Evolutionary conservation across 2,797 vertebrate species (phyloP), one percentile per base, ranked within the genome.

Genomic region (Chelmon rostratus): DNA sequence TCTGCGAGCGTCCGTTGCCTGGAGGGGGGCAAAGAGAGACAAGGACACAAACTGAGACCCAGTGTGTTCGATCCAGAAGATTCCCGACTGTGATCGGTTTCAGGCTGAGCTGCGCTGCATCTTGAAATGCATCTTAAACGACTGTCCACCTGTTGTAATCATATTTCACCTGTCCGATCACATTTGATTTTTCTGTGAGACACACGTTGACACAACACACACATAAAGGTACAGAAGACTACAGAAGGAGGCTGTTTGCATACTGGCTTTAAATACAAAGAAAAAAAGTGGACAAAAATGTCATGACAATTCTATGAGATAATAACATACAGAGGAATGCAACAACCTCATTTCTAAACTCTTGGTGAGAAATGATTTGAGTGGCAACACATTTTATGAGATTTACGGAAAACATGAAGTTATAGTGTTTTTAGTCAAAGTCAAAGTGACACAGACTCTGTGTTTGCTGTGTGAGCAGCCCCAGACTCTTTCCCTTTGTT

Each of bases 1-100:
- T 94, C 98, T 95, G 79, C 98, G 97, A 84, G 98, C 98, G 86
- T 99, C 98, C 82, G 98, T 99, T 78, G 98, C 98, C 98, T 99
- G 87, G 21, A 69, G 80, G 35, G 37, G 19, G 19, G 19, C 8
- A 19, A 12, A 23, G 42, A 50, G 50, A 21, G 31, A 54, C 2
- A 54, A 49, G 33, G 47, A 61, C 19, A 81, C 2, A 57, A 52
- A 57, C 12, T 52, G 65, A 78, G 62, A 54, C 11, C 3, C 15
- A 3, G 46, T 56, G 66, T 23, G 9, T 53, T 63, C 8, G 11
- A 67, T 67, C 25, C 42, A 67, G 52, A 53, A 16, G 15, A 58
- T 47, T 38, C 31, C 31, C 28, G 42, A 31, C 53, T 12, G 7
- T 31, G 46, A 49, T 31, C 4, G 28, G 2, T 31, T 31, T 31